Conservation (phyloP, 2,113 vertebrate species). For the Accipiter cooperii region DNA sequence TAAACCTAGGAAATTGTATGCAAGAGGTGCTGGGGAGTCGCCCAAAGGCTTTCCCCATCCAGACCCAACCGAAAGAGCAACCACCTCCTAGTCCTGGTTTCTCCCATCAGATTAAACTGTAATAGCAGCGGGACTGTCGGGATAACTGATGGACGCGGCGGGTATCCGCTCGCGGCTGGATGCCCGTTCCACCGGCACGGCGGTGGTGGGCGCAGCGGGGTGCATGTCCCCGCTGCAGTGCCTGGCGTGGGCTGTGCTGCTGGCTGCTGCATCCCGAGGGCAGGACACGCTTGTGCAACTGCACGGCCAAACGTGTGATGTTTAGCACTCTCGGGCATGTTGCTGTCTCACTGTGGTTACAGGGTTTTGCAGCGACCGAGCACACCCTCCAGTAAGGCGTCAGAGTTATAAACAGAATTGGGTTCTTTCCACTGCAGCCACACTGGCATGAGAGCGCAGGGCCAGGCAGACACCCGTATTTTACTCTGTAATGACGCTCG, state of each 20-base stretch:
- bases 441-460: rapidly evolving
- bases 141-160: too few species aligned
- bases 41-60: neutral
- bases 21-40: too few species aligned
- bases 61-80: neutral
- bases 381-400: neutral
- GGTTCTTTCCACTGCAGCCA: neutral
- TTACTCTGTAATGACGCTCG: neutral
- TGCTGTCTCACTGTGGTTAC: rapidly evolving
- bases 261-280: neutral
- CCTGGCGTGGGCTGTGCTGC: neutral
- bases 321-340: rapidly evolving
- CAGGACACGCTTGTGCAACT: neutral
- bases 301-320: rapidly evolving
- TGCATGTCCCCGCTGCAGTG: neutral
- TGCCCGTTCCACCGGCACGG: neutral
- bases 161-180: neutral
- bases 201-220: neutral
- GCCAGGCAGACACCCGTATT: too few species aligned
- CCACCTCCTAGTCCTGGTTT: neutral
- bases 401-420: neutral
- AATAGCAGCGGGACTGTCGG: neutral
- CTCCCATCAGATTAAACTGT: neutral
- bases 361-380: rapidly evolving
- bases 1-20: neutral